Percentiles rank a stretch among this genome's conserved stretches.
phyloP scores from a whole-genome alignment of 2,888 invertebrate genomes.

The Zaprionus obscuricornis region DNA sequence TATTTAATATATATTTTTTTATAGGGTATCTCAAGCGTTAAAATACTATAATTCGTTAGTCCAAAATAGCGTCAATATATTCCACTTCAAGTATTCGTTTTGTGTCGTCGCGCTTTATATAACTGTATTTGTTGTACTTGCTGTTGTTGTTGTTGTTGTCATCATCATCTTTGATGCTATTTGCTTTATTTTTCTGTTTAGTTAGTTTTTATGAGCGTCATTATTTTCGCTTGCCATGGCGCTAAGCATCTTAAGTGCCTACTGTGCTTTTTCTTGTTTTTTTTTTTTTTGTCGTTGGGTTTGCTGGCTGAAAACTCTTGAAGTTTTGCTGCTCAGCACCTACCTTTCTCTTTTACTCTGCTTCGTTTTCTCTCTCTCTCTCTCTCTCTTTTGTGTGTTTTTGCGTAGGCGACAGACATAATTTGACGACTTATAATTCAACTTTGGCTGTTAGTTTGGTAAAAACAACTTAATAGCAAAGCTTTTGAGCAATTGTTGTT shows the following conservation, averaged over 20 bases:
- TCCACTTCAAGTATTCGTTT: too few species aligned
- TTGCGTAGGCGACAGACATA: constrained; percentile 66
- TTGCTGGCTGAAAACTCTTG: constrained; percentile 24
- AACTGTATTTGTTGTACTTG: constrained; percentile 47
- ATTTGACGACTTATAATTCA: constrained; percentile 70
- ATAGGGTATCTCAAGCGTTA: too few species aligned
- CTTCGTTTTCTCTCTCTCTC: constrained; percentile 3
- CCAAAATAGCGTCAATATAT: too few species aligned
- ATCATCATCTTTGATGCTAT: constrained; percentile 35
- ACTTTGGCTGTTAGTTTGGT: constrained; percentile 65
- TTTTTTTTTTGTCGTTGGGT: constrained; percentile 22
- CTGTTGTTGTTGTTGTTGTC: constrained; percentile 26
- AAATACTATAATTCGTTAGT: too few species aligned
- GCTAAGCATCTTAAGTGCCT: constrained; percentile 76
- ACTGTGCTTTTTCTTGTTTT: constrained; percentile 12
- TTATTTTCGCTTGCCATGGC: constrained; percentile 76
- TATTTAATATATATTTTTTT: too few species aligned
- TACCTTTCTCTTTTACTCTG: constrained; percentile 3
- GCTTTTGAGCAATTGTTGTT: constrained; percentile 24
- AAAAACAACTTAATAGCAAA: constrained; percentile 60
- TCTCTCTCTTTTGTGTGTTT: constrained; percentile 29
- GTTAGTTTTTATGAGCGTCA: constrained; percentile 78
- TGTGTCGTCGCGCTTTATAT: constrained; percentile 29
- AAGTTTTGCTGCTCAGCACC: constrained; percentile 8
- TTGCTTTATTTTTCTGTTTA: constrained; percentile 68